Conservation (phyloP, 2,113 vertebrate species). For the Mohoua ochrocephala region DNA sequence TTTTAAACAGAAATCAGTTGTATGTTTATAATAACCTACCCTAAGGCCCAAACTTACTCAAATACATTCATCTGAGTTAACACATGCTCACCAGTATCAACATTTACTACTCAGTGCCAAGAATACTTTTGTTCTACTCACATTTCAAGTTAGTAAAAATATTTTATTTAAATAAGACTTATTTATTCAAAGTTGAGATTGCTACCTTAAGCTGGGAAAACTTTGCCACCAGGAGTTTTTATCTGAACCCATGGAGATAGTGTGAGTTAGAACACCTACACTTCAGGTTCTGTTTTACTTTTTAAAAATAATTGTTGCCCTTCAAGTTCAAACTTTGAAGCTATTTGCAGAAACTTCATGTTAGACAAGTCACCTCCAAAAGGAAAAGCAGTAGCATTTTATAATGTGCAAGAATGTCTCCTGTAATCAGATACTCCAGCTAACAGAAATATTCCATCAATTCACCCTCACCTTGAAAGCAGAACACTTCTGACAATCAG, state of each 20-base stretch:
- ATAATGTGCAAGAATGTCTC: background rate
- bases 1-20: background rate
- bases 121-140: background rate
- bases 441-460: background rate
- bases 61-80: background rate
- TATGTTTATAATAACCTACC: background rate
- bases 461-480: background rate
- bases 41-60: background rate
- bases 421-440: background rate
- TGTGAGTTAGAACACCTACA: background rate
- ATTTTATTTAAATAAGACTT: background rate
- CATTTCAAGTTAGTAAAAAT: background rate
- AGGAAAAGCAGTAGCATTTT: background rate
- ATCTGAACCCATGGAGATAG: background rate
- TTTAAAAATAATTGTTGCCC: background rate
- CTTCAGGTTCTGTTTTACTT: background rate
- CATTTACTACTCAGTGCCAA: background rate
- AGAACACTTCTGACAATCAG: background rate
- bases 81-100: background rate
- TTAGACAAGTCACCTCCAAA: background rate
- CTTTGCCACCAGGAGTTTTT: background rate
- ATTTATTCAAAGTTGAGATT: background rate
- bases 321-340: background rate
- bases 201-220: background rate
- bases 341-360: background rate